Evolutionary conservation across 2,113 vertebrate genomes (phyloP).

Genomic region (Lontra canadensis): DNA sequence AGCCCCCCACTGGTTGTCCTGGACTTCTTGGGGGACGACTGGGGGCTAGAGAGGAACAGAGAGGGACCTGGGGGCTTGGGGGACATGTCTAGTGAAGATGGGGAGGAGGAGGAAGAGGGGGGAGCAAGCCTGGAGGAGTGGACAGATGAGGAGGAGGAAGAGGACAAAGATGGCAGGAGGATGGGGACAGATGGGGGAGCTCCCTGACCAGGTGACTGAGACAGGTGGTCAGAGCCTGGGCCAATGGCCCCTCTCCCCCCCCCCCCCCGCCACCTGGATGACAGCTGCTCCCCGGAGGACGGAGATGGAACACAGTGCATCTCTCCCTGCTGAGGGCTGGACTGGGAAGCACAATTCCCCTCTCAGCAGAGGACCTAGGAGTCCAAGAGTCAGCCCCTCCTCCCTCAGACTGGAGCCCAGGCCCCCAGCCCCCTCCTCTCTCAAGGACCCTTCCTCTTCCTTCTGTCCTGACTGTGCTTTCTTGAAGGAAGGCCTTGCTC

Average conservation of each 20-base stretch:
- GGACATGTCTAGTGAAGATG: background rate
- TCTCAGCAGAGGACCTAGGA: rapidly evolving
- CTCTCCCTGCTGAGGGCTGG: background rate
- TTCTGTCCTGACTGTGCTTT: background rate
- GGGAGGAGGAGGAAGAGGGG: background rate
- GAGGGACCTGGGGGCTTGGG: conserved; percentile 54
- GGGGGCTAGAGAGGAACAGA: conserved; percentile 37
- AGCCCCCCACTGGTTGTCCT: conserved; percentile 88
- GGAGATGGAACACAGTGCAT: rapidly evolving
- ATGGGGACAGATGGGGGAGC: background rate
- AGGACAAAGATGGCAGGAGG: background rate
- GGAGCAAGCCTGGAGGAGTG: conserved; percentile 66
- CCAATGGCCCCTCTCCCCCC: background rate
- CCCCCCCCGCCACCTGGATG: conserved; percentile 28
- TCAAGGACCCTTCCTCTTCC: background rate
- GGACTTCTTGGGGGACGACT: conserved; percentile 72
- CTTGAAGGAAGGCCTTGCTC: background rate
- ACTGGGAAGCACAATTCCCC: rapidly evolving
- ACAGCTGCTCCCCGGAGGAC: background rate
- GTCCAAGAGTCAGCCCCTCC: background rate
- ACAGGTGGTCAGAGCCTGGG: background rate
- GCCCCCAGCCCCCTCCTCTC: background rate
- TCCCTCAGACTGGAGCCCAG: background rate
- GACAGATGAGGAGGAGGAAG: background rate
- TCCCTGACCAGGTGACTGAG: conserved; percentile 32